These are phyloP conservation scores for Callimico goeldii DNA, from an alignment of 2,797 vertebrate species.

Conservation along the genomic window DNA sequence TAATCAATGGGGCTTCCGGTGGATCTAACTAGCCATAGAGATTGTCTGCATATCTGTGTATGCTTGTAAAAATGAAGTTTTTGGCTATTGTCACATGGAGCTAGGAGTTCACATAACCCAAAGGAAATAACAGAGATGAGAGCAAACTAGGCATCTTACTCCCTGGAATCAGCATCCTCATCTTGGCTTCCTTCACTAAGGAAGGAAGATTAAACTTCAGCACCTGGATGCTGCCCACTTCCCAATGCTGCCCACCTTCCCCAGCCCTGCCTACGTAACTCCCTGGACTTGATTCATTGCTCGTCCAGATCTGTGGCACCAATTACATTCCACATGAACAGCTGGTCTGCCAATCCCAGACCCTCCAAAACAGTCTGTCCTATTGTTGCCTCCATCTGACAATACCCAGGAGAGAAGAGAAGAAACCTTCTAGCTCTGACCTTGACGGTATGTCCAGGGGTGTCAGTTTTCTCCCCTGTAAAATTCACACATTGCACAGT, in stretches of 20 bases:
- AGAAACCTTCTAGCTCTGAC: background rate
- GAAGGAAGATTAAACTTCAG: background rate
- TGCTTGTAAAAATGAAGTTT: background rate
- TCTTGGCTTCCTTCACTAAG: background rate
- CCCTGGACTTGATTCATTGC: no score
- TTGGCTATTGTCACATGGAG: background rate
- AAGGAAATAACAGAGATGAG: background rate
- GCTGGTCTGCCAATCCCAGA: background rate
- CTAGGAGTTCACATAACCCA: background rate
- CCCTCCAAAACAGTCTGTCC: background rate
- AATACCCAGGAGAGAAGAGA: background rate
- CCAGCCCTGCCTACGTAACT: background rate
- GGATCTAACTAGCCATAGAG: background rate
- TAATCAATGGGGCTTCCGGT: background rate
- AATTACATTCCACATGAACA: background rate
- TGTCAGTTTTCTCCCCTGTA: background rate
- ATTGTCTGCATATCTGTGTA: background rate
- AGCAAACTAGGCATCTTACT: background rate
- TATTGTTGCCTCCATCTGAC: background rate
- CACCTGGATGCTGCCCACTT: background rate
- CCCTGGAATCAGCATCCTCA: background rate
- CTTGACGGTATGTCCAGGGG: rapidly evolving
- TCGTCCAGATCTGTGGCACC: background rate
- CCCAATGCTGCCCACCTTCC: background rate
- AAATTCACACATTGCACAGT: background rate